Evolutionary conservation across 2,888 invertebrate genomes (phyloP).

Genomic region (Notodromas monacha): DNA sequence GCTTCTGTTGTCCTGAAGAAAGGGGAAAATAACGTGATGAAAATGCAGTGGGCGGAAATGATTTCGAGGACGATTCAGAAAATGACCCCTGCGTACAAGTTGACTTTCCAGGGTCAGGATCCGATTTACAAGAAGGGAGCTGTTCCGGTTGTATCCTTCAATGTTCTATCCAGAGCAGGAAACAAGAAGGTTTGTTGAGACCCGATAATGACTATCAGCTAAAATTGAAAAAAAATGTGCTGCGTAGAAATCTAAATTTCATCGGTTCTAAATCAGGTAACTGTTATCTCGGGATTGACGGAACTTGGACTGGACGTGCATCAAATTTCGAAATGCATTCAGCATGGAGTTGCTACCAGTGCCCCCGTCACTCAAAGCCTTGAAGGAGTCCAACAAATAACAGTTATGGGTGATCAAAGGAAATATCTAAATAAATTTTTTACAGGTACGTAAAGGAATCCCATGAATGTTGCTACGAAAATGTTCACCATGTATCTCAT

Average conservation of each 20-base stretch:
- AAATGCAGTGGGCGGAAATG: constrained; percentile 33
- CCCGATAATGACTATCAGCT: too few species aligned
- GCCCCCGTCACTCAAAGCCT: neutral
- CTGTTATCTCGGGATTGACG: neutral
- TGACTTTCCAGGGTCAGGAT: constrained; percentile 20
- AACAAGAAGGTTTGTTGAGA: constrained; percentile 55
- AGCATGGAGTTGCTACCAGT: constrained; percentile 1
- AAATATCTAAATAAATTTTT: neutral
- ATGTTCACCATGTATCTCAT: too few species aligned
- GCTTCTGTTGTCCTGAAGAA: too few species aligned
- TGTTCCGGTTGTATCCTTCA: constrained; percentile 40
- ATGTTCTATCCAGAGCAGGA: constrained; percentile 37
- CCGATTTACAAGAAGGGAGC: constrained; percentile 27
- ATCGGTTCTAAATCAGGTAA: neutral
- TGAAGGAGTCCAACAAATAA: neutral
- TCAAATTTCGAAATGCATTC: neutral
- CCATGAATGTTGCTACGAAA: too few species aligned
- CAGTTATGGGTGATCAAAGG: constrained; percentile 1
- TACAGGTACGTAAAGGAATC: neutral
- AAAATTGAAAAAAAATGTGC: too few species aligned
- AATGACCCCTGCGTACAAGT: constrained; percentile 36
- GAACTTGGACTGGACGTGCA: constrained; percentile 1
- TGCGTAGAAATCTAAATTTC: too few species aligned
- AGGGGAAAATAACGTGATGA: constrained; percentile 13
- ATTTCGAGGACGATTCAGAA: constrained; percentile 26